Percentiles rank a stretch among this genome's conserved stretches.
phyloP scores from a whole-genome alignment of 2,797 vertebrate species.

The Erethizon dorsatum region DNA sequence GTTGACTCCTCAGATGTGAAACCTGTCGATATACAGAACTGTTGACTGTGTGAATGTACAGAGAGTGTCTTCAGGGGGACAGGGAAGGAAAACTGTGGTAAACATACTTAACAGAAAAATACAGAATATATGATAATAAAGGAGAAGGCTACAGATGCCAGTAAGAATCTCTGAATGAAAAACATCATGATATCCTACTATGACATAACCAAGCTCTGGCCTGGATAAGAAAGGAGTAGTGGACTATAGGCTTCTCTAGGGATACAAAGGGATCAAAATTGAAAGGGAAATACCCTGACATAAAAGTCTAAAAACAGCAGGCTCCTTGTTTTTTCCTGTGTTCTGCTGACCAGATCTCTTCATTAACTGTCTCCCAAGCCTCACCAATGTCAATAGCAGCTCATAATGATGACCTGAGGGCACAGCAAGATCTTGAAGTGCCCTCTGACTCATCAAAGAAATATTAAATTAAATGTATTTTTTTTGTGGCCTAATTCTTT shows the following conservation, averaged over 20 bases:
- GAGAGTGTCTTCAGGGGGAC: no score
- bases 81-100: background rate
- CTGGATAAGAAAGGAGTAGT: conserved; percentile 46
- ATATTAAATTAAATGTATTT: conserved; percentile 84
- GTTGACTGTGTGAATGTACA: background rate
- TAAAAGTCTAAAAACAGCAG: conserved; percentile 71
- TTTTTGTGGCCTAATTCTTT: conserved; percentile 81
- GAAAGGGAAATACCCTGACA: conserved; percentile 68
- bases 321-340: conserved; percentile 76
- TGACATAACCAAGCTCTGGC: conserved; percentile 36
- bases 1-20: background rate
- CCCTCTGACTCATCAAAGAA: conserved; percentile 86
- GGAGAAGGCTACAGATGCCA: background rate
- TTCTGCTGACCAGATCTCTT: conserved; percentile 78
- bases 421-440: conserved; percentile 76
- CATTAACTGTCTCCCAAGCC: conserved; percentile 73
- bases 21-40: background rate
- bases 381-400: conserved; percentile 62
- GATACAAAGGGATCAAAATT: conserved; percentile 65
- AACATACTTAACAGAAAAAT: conserved; percentile 9
- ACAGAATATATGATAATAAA: background rate
- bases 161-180: conserved; percentile 34
- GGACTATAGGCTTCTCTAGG: conserved; percentile 33
- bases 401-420: conserved; percentile 78
- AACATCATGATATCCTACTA: conserved; percentile 31